A percentile compares a stretch with the other conserved stretches of the same genome.
Evolutionary conservation across 2,888 invertebrate species (phyloP).

Genomic region (Diplolepis rosae): DNA sequence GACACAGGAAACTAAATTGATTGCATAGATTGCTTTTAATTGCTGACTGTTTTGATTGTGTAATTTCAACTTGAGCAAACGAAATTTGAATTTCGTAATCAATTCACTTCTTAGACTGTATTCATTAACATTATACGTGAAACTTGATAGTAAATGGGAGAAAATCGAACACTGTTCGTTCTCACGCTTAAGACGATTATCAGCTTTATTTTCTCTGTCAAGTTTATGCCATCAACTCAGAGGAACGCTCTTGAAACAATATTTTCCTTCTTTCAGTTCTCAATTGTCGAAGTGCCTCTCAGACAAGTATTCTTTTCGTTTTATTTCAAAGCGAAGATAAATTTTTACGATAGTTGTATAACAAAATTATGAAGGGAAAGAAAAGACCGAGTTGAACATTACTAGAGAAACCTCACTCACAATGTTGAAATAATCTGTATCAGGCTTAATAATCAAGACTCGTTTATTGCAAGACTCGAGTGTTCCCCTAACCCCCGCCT

Average conservation of each 20-base stretch:
- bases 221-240: constrained; percentile 66
- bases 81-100: background rate
- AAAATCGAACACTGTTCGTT: constrained; percentile 40
- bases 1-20: background rate
- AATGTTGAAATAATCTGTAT: no score
- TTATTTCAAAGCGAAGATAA: no score
- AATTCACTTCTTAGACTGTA: background rate
- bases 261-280: constrained; percentile 56
- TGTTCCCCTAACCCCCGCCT: no score
- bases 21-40: background rate
- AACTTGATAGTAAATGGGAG: background rate
- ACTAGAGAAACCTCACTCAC: no score
- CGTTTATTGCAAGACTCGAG: no score
- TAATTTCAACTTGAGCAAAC: background rate
- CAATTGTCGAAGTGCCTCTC: constrained; percentile 11
- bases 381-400: no score
- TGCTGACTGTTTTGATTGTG: background rate
- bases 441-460: no score
- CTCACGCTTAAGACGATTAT: constrained; percentile 70
- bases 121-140: background rate
- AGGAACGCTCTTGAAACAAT: constrained; percentile 53
- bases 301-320: constrained; percentile 2
- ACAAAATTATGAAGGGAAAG: no score
- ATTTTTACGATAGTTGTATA: no score
- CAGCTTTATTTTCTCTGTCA: constrained; percentile 66